Evolutionary conservation across 1,140 invertebrate genomes (phyloP).

Genomic region (Drosophila baimaii): DNA sequence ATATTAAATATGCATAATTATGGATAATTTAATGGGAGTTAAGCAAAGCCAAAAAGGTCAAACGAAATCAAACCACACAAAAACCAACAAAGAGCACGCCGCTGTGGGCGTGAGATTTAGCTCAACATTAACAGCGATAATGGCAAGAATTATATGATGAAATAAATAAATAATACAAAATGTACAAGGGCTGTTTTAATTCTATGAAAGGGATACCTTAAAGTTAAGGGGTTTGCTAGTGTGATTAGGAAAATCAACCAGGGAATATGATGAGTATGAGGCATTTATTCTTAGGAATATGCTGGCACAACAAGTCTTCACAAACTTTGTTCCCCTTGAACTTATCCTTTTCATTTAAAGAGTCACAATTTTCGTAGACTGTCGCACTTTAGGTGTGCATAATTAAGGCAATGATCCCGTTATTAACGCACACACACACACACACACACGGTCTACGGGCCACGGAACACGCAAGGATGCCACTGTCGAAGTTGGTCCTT

Average conservation of each 20-base stretch:
- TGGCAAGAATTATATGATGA: slow-evolving; percentile 78
- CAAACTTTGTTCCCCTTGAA: background rate
- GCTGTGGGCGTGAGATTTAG: slow-evolving; percentile 68
- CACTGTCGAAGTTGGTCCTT: slow-evolving; percentile 45
- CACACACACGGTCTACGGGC: slow-evolving; percentile 1
- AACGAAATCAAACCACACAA: slow-evolving; percentile 74
- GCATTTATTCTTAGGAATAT: background rate
- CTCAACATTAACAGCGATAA: slow-evolving; percentile 75
- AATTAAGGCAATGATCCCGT: slow-evolving; percentile 58
- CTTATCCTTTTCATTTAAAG: background rate
- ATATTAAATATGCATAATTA: slow-evolving; percentile 69
- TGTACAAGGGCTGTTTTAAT: slow-evolving; percentile 21
- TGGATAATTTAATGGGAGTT: slow-evolving; percentile 65
- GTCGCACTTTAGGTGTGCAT: slow-evolving; percentile 42
- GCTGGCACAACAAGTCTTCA: background rate
- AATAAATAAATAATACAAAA: slow-evolving; percentile 71
- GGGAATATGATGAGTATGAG: background rate
- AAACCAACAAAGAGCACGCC: slow-evolving; percentile 56
- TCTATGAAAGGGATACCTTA: background rate
- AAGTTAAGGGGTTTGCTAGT: background rate
- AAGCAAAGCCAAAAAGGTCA: slow-evolving; percentile 63
- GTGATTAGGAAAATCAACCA: too few relatives aligned
- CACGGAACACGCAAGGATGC: background rate
- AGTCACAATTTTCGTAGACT: slow-evolving; percentile 2
- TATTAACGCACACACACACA: slow-evolving; percentile 44